Conservation (phyloP, 1,140 invertebrate species). For the Lasaia peninsularis region DNA sequence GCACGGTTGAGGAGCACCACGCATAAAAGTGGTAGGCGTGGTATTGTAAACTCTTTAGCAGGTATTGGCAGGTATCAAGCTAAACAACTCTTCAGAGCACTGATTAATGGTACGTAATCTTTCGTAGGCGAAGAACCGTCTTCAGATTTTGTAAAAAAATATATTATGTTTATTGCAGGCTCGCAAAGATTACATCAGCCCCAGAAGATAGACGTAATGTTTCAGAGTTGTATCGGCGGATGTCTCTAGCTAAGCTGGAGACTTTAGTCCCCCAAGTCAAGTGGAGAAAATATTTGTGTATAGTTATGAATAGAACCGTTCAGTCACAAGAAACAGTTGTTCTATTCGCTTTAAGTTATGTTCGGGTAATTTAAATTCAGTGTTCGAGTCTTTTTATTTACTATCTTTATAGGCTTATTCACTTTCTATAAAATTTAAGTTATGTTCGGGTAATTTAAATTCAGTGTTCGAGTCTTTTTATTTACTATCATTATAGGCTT, state of each 20-base stretch:
- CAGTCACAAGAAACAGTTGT: slow-evolving; percentile 82
- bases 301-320: slow-evolving; percentile 81
- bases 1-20: no score
- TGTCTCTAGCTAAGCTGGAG: slow-evolving; percentile 85
- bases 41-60: no score
- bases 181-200: slow-evolving; percentile 84
- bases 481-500: not conserved
- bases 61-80: no score
- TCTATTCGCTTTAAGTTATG: slow-evolving; percentile 85
- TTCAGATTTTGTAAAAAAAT: no score
- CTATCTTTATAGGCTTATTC: not conserved
- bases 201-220: slow-evolving; percentile 90
- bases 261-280: slow-evolving; percentile 85
- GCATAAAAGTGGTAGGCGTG: no score
- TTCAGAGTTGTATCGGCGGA: slow-evolving; percentile 87
- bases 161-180: slow-evolving; percentile 56
- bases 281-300: slow-evolving; percentile 86
- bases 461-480: slow-evolving; percentile 2
- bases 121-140: no score
- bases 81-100: no score
- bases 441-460: slow-evolving; percentile 78
- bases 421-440: slow-evolving; percentile 49
- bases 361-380: slow-evolving; percentile 57
- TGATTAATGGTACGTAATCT: no score
- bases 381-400: slow-evolving; percentile 6